Conservation (phyloP, 2,113 vertebrate species). For the Spilogale gracilis region DNA sequence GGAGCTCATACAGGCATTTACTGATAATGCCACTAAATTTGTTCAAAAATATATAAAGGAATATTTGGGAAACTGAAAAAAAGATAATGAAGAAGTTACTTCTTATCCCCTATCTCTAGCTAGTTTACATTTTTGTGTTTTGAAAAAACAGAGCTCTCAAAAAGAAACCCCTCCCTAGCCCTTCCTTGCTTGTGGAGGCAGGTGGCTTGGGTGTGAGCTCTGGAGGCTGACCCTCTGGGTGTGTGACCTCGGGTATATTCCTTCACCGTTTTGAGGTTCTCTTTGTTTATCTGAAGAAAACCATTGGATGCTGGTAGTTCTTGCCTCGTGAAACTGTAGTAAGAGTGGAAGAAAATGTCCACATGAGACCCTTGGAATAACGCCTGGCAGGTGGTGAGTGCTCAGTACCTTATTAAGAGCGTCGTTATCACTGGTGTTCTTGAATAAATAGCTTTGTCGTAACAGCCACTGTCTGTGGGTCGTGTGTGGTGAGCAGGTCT, state of each 20-base stretch:
- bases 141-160: background rate
- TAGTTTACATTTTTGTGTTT: too few species aligned
- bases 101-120: background rate
- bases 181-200: accelerated
- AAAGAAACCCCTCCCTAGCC: accelerated
- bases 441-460: background rate
- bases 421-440: too few species aligned
- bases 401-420: accelerated
- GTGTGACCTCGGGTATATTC: background rate
- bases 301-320: too few species aligned
- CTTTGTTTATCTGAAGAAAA: background rate
- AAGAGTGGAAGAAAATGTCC: background rate
- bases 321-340: background rate
- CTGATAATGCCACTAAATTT: background rate
- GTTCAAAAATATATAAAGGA: background rate
- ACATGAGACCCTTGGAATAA: background rate
- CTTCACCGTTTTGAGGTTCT: background rate
- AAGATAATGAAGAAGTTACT: background rate
- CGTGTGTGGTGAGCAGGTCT: background rate
- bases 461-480: background rate
- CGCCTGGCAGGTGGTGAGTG: accelerated
- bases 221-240: accelerated
- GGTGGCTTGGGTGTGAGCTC: accelerated
- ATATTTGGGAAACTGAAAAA: background rate
- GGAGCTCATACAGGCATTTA: background rate